Evolutionary conservation across 2,797 vertebrate genomes (phyloP).

Genomic region (Australoheros facetus): DNA sequence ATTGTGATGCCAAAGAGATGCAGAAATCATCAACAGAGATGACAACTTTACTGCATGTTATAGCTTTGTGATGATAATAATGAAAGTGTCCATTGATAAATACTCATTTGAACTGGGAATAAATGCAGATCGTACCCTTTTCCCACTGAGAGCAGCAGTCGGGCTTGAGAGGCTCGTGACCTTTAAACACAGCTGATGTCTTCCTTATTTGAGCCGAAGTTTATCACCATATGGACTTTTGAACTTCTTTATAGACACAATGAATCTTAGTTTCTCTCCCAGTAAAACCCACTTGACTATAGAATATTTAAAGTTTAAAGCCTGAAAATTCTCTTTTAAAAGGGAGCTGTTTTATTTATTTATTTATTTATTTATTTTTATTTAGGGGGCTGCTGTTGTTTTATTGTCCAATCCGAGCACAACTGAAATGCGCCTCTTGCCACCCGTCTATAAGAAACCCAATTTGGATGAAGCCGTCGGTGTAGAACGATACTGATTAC

Average conservation of each 20-base stretch:
- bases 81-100: not conserved
- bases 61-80: not conserved
- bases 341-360: not conserved
- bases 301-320: slow-evolving; percentile 2
- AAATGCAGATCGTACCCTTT: not conserved
- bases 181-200: not conserved
- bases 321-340: not conserved
- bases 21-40: not conserved
- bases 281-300: not conserved
- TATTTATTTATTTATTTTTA: not conserved
- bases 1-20: too few species aligned
- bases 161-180: not conserved
- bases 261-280: not conserved
- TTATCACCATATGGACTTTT: not conserved
- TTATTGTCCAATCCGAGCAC: slow-evolving; percentile 13
- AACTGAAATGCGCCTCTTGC: slow-evolving; percentile 28
- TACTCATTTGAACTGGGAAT: not conserved
- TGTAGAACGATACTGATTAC: slow-evolving; percentile 13
- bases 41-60: not conserved
- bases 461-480: slow-evolving; percentile 20
- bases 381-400: slow-evolving; percentile 19
- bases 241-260: not conserved
- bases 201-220: not conserved
- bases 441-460: slow-evolving; percentile 11
- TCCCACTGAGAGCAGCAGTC: not conserved